Evolutionary conservation across 2,797 vertebrate genomes (phyloP).

Genomic region (Neosalanx taihuensis): DNA sequence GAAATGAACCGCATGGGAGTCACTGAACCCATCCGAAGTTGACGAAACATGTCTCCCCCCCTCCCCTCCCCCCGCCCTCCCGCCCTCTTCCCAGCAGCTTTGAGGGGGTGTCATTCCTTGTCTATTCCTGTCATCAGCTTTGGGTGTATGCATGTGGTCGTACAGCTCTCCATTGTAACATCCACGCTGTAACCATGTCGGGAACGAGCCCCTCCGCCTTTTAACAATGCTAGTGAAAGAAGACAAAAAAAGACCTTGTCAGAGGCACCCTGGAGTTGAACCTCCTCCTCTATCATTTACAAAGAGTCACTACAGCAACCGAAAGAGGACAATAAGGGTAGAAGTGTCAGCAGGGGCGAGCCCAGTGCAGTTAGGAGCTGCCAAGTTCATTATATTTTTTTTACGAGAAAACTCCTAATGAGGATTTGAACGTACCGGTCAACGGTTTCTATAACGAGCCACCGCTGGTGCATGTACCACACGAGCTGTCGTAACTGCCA

Average conservation of each 20-base stretch:
- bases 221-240: too few relatives aligned
- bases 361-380: conserved; percentile 8
- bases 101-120: conserved; percentile 14
- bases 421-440: not conserved
- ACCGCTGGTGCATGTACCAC: too few relatives aligned
- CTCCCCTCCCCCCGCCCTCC: conserved; percentile 29
- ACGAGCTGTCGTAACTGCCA: not conserved
- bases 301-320: not conserved
- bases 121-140: conserved; percentile 37
- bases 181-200: not conserved
- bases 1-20: conserved; percentile 3
- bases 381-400: conserved; percentile 10
- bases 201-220: too few relatives aligned
- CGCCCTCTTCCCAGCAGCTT: conserved; percentile 40
- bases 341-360: not conserved
- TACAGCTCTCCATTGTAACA: conserved; percentile 3
- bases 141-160: conserved; percentile 19
- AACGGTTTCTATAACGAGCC: too few relatives aligned
- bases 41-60: conserved; percentile 35
- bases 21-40: conserved; percentile 34
- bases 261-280: not conserved
- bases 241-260: not conserved
- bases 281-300: not conserved
- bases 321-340: not conserved
- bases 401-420: not conserved